Evolutionary conservation across 1,140 invertebrate genomes (phyloP), one percentile per base, ranked within the genome.

Genomic region (Hylaeus anthracinus): DNA sequence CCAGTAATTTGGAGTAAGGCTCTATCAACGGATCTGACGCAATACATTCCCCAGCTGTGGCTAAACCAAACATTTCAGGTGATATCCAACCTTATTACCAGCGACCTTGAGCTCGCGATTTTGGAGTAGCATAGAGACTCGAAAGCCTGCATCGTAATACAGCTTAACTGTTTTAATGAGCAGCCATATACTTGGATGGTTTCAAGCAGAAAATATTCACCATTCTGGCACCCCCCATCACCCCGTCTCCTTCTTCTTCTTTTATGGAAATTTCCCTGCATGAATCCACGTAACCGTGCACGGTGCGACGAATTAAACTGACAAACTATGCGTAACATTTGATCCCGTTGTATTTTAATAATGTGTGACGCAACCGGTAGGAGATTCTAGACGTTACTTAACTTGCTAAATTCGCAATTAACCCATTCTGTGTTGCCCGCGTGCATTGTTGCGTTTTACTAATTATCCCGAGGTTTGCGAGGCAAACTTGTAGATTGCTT

Each of bases 151-250:
- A 76, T 74, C 85, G 81, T 89, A 89, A 89, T 85, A 84, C 80
- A 84, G 83, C 81, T 88, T 85, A 90, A 88, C 87, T 90, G 89
- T 89, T 90, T 88, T 90, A 90, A 90, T 88, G 89, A 90, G 88
- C 72, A 74, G 71, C 69, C 78, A 58, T 85, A 75, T 70, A 45
- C 72, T 41, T 39, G n/a, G 67, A 80, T 82, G 85, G 74, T 89
- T 88, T 83, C 69, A 65, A 63, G 58, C 43, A 72, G 45, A 69
- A 81, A 72, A 86, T 74, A 69, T 64, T 70, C 74, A 78, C 66
- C 26, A 72, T 84, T 86, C 86, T 77, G 55, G 61, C 10, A 26
- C 26, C 26, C 26, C 26, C 26, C 39, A 14, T 10, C 51, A 26
- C 26, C 26, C 26, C n/a, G 67, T n/a, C 67, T 48, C 45, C 82